Conservation (phyloP, 1,140 invertebrate genomes). For the Lerema accius region DNA sequence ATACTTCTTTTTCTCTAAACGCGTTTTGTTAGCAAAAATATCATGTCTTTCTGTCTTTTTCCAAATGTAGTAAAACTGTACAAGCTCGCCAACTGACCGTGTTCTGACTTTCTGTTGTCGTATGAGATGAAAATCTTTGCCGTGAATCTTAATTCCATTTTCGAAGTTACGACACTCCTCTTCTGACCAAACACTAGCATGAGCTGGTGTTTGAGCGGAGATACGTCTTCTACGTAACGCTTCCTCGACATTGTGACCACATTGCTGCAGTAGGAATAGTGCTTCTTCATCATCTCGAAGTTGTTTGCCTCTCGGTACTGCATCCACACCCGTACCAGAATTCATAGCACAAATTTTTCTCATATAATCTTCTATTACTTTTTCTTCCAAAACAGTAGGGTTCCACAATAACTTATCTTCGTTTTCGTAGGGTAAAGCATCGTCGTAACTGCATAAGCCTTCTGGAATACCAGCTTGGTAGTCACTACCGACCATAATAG, state of each 20-base stretch:
- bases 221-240: constrained; percentile 93
- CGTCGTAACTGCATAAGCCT: constrained; percentile 94
- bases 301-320: constrained; percentile 90
- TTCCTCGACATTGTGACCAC: constrained; percentile 97
- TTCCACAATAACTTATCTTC: constrained; percentile 98
- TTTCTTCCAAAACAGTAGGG: constrained; percentile 89
- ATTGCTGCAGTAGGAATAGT: constrained; percentile 95
- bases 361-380: constrained; percentile 92
- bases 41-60: constrained; percentile 99
- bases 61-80: constrained; percentile 99
- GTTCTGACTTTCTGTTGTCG: constrained; percentile 97
- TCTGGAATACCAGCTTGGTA: constrained; percentile 97
- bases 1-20: constrained; percentile 94
- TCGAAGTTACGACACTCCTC: constrained; percentile 99
- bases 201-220: constrained; percentile 79
- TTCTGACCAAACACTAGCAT: constrained; percentile 97
- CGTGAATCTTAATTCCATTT: constrained; percentile 94
- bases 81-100: constrained; percentile 97
- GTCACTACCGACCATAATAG: constrained; percentile 97
- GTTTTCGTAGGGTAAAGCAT: constrained; percentile 97
- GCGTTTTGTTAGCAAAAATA: constrained; percentile 92
- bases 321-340: constrained; percentile 82
- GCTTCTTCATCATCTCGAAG: constrained; percentile 97
- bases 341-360: constrained; percentile 84
- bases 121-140: constrained; percentile 98